These are phyloP conservation scores for Coilia nasus DNA, from an alignment of 2,797 vertebrate species.

Conservation along the genomic window DNA sequence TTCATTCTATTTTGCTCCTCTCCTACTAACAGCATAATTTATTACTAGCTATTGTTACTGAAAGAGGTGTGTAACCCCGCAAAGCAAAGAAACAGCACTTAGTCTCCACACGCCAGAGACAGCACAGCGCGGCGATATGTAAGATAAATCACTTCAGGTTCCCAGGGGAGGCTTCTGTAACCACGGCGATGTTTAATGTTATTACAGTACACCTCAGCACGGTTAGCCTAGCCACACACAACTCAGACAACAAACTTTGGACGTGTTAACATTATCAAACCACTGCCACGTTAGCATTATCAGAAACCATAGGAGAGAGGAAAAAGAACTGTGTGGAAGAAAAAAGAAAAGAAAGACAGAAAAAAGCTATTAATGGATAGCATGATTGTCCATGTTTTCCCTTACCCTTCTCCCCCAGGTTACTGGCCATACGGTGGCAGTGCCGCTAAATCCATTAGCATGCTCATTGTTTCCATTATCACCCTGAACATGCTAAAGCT, in stretches of 20 bases:
- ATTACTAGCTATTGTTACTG: neutral
- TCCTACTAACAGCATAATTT: neutral
- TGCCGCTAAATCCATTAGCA: slow-evolving; percentile 41
- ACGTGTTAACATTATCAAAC: too few species aligned
- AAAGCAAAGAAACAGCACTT: neutral
- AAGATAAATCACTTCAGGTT: neutral
- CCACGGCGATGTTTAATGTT: slow-evolving; percentile 21
- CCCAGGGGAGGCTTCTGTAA: slow-evolving; percentile 6
- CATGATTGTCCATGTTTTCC: neutral
- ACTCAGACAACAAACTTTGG: neutral
- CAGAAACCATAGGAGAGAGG: too few species aligned
- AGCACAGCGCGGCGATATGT: neutral
- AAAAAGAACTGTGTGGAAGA: neutral
- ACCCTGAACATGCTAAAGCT: slow-evolving; percentile 44
- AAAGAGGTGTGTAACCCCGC: neutral
- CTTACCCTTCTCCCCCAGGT: neutral
- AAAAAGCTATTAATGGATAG: neutral
- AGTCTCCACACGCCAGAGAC: neutral
- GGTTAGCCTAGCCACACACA: neutral
- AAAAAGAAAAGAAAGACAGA: neutral
- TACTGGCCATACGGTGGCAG: neutral
- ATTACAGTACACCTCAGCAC: neutral
- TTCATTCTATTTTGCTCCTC: neutral
- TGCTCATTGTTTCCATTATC: slow-evolving; percentile 46
- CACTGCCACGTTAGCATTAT: too few species aligned